These are phyloP conservation scores for Eulemur rubriventer DNA, from an alignment of 2,797 vertebrate species.

Conservation along the genomic window DNA sequence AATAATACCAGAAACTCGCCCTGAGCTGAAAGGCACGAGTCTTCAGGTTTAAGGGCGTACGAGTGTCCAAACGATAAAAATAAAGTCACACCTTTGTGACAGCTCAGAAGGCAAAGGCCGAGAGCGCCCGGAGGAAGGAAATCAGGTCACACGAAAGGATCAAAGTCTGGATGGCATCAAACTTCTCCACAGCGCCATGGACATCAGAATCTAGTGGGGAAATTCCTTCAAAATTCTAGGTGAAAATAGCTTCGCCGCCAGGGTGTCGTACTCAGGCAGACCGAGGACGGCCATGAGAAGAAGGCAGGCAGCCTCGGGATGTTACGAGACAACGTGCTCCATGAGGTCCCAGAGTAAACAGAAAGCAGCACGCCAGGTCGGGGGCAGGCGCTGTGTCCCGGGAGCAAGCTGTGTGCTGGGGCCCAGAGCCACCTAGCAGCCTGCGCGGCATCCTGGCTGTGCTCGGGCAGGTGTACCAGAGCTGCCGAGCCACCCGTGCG, in stretches of 20 bases:
- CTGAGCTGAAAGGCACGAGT: not conserved
- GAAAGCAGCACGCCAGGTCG: not conserved
- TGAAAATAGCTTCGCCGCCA: not conserved
- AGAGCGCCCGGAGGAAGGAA: not conserved
- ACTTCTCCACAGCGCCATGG: not conserved
- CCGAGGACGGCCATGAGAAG: not conserved
- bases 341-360: not conserved
- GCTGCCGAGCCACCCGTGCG: not conserved
- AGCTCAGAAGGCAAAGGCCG: not conserved
- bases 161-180: not conserved
- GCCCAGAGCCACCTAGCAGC: not conserved
- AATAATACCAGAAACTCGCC: not conserved
- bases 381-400: no score
- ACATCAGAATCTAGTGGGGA: not conserved
- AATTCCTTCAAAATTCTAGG: not conserved
- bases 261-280: not conserved
- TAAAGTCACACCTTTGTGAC: not conserved
- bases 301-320: not conserved
- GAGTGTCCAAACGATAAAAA: not conserved
- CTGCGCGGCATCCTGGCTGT: no score
- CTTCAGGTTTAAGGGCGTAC: not conserved
- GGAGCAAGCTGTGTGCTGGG: no score
- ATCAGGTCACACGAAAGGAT: not conserved
- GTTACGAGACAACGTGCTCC: not conserved
- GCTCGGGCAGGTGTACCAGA: fast-evolving